A percentile compares a stretch with the other conserved stretches of the same genome.
These are phyloP conservation scores for Arothron firmamentum DNA, from an alignment of 2,113 vertebrate species.

Conservation along the genomic window DNA sequence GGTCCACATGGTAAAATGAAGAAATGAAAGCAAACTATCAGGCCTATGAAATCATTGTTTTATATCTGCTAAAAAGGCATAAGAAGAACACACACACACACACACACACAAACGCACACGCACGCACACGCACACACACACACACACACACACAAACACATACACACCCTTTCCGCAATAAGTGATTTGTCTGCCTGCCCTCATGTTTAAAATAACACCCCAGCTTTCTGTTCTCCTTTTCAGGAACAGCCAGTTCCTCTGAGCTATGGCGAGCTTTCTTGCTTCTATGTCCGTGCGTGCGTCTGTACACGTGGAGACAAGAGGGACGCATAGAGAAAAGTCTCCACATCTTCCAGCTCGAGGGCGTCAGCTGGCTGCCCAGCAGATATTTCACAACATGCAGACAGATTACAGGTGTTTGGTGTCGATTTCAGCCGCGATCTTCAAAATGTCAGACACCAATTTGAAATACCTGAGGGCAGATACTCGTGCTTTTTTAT, in stretches of 20 bases:
- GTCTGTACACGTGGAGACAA: not conserved
- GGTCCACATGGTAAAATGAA: not conserved
- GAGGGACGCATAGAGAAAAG: constrained; percentile 1
- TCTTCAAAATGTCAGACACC: not conserved
- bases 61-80: not conserved
- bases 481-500: not conserved
- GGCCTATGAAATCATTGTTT: not conserved
- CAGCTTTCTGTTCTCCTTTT: constrained; percentile 77
- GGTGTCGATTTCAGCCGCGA: not conserved
- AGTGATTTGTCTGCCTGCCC: constrained; percentile 38
- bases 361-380: not conserved
- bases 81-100: constrained; percentile 5
- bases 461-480: not conserved
- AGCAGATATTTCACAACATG: constrained; percentile 1
- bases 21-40: not conserved
- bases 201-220: constrained; percentile 68
- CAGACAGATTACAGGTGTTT: not conserved
- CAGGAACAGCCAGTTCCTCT: constrained; percentile 68
- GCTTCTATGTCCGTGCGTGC: constrained; percentile 1
- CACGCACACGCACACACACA: constrained; percentile 8
- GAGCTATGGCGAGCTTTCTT: constrained; percentile 16
- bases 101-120: constrained; percentile 25
- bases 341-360: constrained; percentile 1
- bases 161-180: constrained; percentile 34
- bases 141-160: constrained; percentile 26